Base-by-base conservation (phyloP, 2,113 vertebrate genomes). In the Hyaena hyaena region DNA sequence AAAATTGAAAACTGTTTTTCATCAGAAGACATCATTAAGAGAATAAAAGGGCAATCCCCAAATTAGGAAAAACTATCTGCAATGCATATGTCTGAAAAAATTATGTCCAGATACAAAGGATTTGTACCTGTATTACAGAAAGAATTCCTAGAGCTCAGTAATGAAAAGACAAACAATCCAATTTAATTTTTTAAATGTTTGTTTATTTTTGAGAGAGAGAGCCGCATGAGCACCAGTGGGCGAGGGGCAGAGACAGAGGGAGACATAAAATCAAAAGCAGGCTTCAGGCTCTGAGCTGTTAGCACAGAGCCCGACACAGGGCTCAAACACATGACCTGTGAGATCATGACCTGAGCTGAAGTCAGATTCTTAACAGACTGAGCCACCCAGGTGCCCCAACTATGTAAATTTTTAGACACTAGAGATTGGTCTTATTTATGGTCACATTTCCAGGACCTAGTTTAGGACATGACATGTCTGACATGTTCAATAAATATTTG, bases 21-120 rank as follows among this genome's bases (percentile, higher is more conserved):
- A 93, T 96, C 65, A 43, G 87, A 82, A 95, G 45, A 93, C 23
- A 83, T 21, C 21, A 33, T 71, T 81, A 87, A 92, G 68, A 89
- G 19, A 83, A 68, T 73, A 76, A 88, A 92, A 88, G 71, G 12
- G 5, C 53, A 84, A 19, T n/a, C 21, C 10, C 26, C 4, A 66
- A 76, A 76, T 4, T 65, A 53, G 61, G 31, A 76, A 95, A 73
- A 87, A 74, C 53, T 82, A 81, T 80, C 31, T 71, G 24, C 65
- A 92, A 7, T 77, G 58, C 23, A 17, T 73, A 4, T 83, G 61
- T 45, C 26, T 88, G 83, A 77, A 97, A 93, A 69, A 87, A 9
- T 33, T 90, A 33, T 58, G 50, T 83, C 48, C 19, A 74, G 48
- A 35, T 65, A 89, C 26, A 71, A 63, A 86, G 33, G 4, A 31